Percentiles rank a stretch among this genome's conserved stretches.
These are phyloP conservation scores for Synanthedon tipuliformis DNA, from an alignment of 2,888 invertebrate genomes.

Conservation along the genomic window DNA sequence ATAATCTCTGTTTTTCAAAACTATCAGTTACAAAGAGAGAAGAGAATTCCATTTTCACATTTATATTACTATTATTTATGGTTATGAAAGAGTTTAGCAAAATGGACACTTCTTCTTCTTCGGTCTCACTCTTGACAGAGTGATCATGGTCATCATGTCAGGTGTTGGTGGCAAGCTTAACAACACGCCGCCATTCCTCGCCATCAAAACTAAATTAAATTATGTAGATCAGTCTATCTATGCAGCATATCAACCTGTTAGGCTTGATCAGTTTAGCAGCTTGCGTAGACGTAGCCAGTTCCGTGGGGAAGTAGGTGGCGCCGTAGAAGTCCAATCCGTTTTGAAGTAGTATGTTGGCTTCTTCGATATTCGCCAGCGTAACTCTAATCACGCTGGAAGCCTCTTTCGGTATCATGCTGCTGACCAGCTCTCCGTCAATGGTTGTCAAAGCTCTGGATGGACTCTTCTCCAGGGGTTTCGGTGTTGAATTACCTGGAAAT, in stretches of 20 bases:
- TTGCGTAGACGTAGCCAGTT: constrained; percentile 76
- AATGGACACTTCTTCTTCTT: too few species aligned
- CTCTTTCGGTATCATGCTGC: constrained; percentile 69
- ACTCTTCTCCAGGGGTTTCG: constrained; percentile 50
- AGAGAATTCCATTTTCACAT: too few species aligned
- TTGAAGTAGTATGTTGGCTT: constrained; percentile 81
- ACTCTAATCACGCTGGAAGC: constrained; percentile 77
- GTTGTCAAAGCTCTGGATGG: constrained; percentile 47
- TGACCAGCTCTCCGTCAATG: constrained; percentile 58
- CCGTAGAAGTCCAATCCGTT: constrained; percentile 90
- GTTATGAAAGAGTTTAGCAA: too few species aligned
- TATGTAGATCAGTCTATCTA: too few species aligned
- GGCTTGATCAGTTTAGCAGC: constrained; percentile 71
- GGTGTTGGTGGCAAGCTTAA: too few species aligned
- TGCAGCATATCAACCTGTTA: constrained; percentile 33
- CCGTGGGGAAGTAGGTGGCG: constrained; percentile 88
- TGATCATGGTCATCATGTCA: too few species aligned
- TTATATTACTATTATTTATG: too few species aligned
- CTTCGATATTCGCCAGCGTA: constrained; percentile 80
- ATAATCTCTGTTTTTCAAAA: too few species aligned
- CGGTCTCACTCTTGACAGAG: too few species aligned
- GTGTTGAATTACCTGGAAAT: constrained; percentile 48
- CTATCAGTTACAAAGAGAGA: too few species aligned
- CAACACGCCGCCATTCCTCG: too few species aligned
- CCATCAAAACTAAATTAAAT: too few species aligned